Evolutionary conservation across 2,888 invertebrate genomes (phyloP), one percentile per base, ranked within the genome.

Genomic region (Alsophila aescularia): DNA sequence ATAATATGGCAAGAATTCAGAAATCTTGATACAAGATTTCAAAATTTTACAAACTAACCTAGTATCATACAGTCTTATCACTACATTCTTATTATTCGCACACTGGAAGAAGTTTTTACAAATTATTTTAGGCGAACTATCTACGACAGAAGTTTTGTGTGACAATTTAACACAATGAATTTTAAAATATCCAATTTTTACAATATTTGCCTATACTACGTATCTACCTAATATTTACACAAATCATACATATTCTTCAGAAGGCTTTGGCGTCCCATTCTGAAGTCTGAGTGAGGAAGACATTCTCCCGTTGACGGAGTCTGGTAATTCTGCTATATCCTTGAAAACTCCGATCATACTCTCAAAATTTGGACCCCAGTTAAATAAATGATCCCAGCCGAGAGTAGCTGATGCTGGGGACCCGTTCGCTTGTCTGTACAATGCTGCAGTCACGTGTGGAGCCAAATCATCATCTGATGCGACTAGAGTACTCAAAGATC

Each of bases 341-440:
- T 97, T 98, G 78, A 98, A 98, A 42, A 98, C 98, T 18, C 98
- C 98, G 62, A 98, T 97, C 79, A 98, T 93, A 81, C 96, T 98
- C 85, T 98, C 97, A 85, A 98, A 98, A 87, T 98, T 98, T 14
- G 98, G 97, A 7, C 98, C 98, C 98, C 98, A 98, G 85, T 98
- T 98, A 52, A 98, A 93, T 64, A 98, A 90, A 79, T 98, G 98
- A 79, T 98, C 98, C 97, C 98, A 98, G 49, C 98, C 97, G 40
- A 98, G 92, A 3, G 96, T 95, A 2, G 96, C 95, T 3, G 95
- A 93, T 0, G 96, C 95, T 0, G 96, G 95, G 0, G 96, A 96
- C 43, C 95, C 96, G 75, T 95, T 96, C 0, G 95, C 93, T 60
- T 96, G 96, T 64, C 97, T 93, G 76, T 97, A 97, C 52, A 96